Evolutionary conservation across 2,888 invertebrate genomes (phyloP), one percentile per base, ranked within the genome.

Genomic region (Portevinia maculata): DNA sequence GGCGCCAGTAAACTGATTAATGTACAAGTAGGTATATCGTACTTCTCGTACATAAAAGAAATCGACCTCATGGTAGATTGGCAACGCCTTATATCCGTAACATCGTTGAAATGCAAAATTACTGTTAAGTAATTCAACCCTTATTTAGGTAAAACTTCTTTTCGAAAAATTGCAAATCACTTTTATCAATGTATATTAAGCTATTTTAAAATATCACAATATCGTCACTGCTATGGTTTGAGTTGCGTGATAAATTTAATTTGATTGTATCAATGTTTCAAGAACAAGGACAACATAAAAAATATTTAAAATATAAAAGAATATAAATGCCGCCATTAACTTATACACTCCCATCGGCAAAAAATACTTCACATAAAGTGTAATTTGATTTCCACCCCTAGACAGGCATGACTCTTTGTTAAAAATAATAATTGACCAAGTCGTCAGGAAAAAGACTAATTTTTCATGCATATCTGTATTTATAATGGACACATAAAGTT

Each of bases 401-500:
- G 28, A 34, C 44, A 24, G 19, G n/a, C 24, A 15, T 39, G 7
- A 28, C 21, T 37, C 15, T 11, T 34, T 24, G 13, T 19, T 53
- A 30, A 24, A 24, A 24, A 13, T 32, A 24, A 13, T 32, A 55
- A 19, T 37, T 32, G 13, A 46, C 9, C 7, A 46, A 48, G 60
- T 19, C 30, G 13, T 8, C 13, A 46, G 55, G 30, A 71, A 64
- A 70, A 48, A 6, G 34, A n/a, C 34, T 57, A 28, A 19, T 41
- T 39, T 32, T 32, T 9, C 32, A 32, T 37, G 37, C 15, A 15
- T 13, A 28, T 55, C 32, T 30, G 57, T 73, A 59, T 39, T 41
- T 62, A 17, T 21, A 67, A 41, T 50, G 28, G 21, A 50, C 55
- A 52, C 24, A 60, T 70, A 44, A 79, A 79, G 79, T 79, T 79